phyloP scores from a whole-genome alignment of 2,888 invertebrate genomes.

The Tenthredo livida region DNA sequence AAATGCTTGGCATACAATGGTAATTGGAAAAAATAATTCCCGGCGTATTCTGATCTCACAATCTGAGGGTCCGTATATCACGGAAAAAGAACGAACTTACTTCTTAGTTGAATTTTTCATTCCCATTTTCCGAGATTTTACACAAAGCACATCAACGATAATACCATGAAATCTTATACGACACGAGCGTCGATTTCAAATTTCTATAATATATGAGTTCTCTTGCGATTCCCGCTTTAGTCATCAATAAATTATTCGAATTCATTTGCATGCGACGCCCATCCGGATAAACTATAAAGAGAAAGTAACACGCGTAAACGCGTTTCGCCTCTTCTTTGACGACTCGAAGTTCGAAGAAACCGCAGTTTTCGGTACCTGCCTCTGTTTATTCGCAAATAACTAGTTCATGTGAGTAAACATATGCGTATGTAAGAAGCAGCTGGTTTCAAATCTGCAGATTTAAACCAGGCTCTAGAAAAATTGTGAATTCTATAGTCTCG shows the following conservation, averaged over 20 bases:
- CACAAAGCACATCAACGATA: constrained; percentile 7
- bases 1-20: neutral
- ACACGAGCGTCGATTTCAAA: neutral
- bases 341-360: neutral
- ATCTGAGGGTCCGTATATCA: neutral
- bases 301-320: neutral
- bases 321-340: neutral
- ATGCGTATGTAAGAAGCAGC: neutral
- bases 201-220: neutral
- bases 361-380: neutral
- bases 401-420: neutral
- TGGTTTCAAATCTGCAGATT: neutral
- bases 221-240: neutral
- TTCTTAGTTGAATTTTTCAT: constrained; percentile 11
- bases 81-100: neutral
- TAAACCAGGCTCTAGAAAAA: neutral
- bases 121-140: neutral
- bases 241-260: neutral
- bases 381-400: neutral
- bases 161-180: neutral
- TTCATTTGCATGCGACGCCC: neutral
- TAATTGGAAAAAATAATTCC: constrained; percentile 16
- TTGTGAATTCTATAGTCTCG: neutral
- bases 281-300: neutral
- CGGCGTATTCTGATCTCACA: constrained; percentile 6